Conservation (phyloP, 2,113 vertebrate species). For the Paracyprichromis sp. region DNA sequence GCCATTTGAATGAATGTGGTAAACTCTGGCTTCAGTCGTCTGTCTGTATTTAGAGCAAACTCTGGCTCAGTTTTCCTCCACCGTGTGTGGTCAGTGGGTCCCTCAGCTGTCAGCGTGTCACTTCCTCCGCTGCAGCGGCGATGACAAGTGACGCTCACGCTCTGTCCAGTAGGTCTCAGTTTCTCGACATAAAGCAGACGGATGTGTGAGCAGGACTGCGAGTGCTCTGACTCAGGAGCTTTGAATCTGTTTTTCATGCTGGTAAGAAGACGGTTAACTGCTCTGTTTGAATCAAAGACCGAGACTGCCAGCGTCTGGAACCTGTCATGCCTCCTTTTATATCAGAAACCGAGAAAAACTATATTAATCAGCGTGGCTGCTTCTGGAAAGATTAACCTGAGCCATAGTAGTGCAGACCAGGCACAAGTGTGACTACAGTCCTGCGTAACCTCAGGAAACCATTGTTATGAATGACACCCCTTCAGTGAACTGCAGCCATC, state of each 20-base stretch:
- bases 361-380: neutral
- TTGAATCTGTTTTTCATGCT: neutral
- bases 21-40: neutral
- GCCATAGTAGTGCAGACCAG: neutral
- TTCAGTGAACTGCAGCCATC: neutral
- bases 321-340: neutral
- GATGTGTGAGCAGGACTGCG: neutral
- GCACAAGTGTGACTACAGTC: neutral
- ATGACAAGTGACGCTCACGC: neutral
- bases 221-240: neutral
- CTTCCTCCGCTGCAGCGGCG: neutral
- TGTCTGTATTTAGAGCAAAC: neutral
- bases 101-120: neutral
- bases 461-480: neutral
- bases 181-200: neutral
- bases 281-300: neutral
- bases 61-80: neutral
- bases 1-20: neutral
- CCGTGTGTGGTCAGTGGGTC: neutral
- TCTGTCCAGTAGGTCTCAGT: neutral
- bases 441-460: neutral
- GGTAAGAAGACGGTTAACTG: neutral
- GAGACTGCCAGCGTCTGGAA: neutral
- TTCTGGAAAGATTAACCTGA: neutral
- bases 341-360: neutral